A percentile compares a stretch with the other conserved stretches of the same genome.
These are phyloP conservation scores for Habroteleia sp. DNA, from an alignment of 2,888 invertebrate genomes.

Conservation along the genomic window DNA sequence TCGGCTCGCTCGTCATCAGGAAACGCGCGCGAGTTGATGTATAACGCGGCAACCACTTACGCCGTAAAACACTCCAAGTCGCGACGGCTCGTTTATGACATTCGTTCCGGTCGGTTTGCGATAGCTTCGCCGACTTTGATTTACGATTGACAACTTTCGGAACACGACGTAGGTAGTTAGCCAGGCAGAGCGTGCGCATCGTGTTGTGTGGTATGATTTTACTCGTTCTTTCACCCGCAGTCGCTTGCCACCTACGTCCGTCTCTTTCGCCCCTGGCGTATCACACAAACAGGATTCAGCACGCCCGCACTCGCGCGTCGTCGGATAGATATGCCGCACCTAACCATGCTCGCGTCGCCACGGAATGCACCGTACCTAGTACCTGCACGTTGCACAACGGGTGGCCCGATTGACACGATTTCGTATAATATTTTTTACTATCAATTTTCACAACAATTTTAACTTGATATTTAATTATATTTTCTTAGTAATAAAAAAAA, in stretches of 20 bases:
- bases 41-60: conserved; percentile 60
- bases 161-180: conserved; percentile 69
- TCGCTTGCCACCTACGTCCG: conserved; percentile 37
- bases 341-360: conserved; percentile 66
- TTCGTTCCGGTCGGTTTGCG: conserved; percentile 62
- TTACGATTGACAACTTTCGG: conserved; percentile 75
- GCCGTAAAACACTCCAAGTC: conserved; percentile 58
- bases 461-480: too few relatives aligned
- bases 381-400: conserved; percentile 65
- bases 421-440: too few relatives aligned
- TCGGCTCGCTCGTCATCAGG: conserved; percentile 41
- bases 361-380: conserved; percentile 69
- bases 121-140: conserved; percentile 69
- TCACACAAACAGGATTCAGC: conserved; percentile 61
- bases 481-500: too few relatives aligned
- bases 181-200: conserved; percentile 55
- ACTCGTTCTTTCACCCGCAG: conserved; percentile 43
- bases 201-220: conserved; percentile 46
- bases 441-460: conserved; percentile 11
- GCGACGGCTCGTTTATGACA: conserved; percentile 61
- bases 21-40: conserved; percentile 49
- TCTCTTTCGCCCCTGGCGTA: conserved; percentile 51
- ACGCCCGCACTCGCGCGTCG: conserved; percentile 63
- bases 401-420: conserved; percentile 61
- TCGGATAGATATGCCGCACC: conserved; percentile 66